Evolutionary conservation across 2,888 invertebrate genomes (phyloP), one percentile per base, ranked within the genome.

Genomic region (Acronicta psi): DNA sequence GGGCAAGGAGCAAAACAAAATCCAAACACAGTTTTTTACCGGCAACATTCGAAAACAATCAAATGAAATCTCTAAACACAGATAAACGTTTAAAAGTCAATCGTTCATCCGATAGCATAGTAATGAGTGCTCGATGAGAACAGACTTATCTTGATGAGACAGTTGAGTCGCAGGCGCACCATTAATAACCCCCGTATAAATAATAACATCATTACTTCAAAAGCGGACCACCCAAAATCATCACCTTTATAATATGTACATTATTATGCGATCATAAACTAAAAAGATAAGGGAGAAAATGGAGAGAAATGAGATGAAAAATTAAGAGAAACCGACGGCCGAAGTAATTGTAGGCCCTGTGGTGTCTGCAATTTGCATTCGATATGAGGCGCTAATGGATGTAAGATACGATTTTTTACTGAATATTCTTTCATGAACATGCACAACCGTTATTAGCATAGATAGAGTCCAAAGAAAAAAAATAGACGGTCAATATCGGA

Each of bases 161-260:
- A 87, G 87, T 87, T 87, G 81, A 79, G 75, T 69, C 73, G 75
- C 73, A 49, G 77, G 73, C 80, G 74, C 71, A 85, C 83, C 92
- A 93, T 93, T 92, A 92, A 93, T 92, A 92, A 92, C 81, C 80
- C 80, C 80, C 80, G 58, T 88, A 89, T 87, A 89, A 88, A 91
- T 92, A 92, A 92, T 90, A 92, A 91, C 91, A 91, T 93, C 89
- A 89, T 91, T 92, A 87, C 87, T 82, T 85, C 71, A 77, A 81
- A 84, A 74, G 61, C 59, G 81, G 93, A 93, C 93, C 93, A 94
- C 93, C 93, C 93, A 92, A 93, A 93, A 92, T 93, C 93, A 90
- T 91, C 93, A 93, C 92, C 90, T 92, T 65, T 69, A 79, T 73
- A 79, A 75, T 79, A 79, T 75, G 77, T 83, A 81, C 81, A 81